Evolutionary conservation across 2,888 invertebrate genomes (phyloP).

Genomic region (Agonopterix heracliana): DNA sequence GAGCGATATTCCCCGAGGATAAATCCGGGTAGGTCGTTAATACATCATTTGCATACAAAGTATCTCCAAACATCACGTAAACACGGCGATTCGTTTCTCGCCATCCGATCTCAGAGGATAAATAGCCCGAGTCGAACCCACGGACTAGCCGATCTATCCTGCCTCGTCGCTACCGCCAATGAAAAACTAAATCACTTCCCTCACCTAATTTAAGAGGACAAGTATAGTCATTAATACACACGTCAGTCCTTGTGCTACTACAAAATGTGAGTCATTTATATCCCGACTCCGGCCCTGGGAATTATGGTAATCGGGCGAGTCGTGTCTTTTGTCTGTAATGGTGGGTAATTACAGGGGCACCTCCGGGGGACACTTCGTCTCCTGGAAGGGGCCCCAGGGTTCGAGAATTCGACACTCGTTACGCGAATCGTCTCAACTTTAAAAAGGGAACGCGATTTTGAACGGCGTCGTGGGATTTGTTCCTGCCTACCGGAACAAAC

Average conservation of each 20-base stretch:
- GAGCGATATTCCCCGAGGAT: constrained; percentile 2
- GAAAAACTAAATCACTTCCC: constrained; percentile 73
- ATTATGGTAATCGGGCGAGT: constrained; percentile 75
- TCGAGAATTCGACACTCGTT: constrained; percentile 73
- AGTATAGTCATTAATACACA: constrained; percentile 74
- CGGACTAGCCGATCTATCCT: constrained; percentile 23
- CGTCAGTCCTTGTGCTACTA: constrained; percentile 72
- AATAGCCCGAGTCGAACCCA: constrained; percentile 7
- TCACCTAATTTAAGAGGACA: constrained; percentile 74
- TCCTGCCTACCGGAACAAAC: constrained; percentile 43
- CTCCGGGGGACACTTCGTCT: constrained; percentile 67
- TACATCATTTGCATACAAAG: background rate
- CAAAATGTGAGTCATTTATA: constrained; percentile 74
- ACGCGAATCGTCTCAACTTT: constrained; percentile 73
- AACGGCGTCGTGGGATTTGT: constrained; percentile 62
- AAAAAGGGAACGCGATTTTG: constrained; percentile 71
- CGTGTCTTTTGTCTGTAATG: constrained; percentile 76
- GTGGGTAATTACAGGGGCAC: constrained; percentile 71
- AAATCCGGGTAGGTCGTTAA: constrained; percentile 17
- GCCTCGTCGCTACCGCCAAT: constrained; percentile 37
- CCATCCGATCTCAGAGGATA: background rate
- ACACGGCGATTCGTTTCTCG: background rate
- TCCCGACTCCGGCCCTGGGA: constrained; percentile 66
- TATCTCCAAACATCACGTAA: background rate
- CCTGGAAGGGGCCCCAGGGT: constrained; percentile 49